These are phyloP conservation scores for Borostomias antarcticus DNA, from an alignment of 2,797 vertebrate species.

Conservation along the genomic window DNA sequence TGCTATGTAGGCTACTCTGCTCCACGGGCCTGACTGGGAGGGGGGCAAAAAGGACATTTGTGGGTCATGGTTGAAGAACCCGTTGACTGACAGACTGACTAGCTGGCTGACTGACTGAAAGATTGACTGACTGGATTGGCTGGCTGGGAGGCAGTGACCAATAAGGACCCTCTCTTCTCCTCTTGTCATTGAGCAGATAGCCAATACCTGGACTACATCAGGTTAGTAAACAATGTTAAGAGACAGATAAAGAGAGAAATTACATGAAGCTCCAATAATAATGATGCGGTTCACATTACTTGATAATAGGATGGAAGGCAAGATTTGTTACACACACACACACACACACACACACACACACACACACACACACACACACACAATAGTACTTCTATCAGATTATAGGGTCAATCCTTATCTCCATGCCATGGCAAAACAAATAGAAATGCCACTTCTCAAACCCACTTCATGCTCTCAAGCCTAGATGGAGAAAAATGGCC, in stretches of 20 bases:
- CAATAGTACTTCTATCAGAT: not conserved
- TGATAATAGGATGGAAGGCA: too few relatives aligned
- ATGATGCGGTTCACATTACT: too few relatives aligned
- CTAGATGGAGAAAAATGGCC: too few relatives aligned
- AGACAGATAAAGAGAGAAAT: not conserved
- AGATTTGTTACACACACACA: too few relatives aligned
- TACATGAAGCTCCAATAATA: too few relatives aligned
- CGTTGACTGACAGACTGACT: conserved; percentile 37
- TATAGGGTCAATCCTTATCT: not conserved
- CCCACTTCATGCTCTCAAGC: too few relatives aligned
- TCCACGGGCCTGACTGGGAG: conserved; percentile 49
- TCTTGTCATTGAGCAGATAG: too few relatives aligned
- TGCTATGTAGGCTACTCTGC: conserved; percentile 68
- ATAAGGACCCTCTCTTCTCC: conserved; percentile 40
- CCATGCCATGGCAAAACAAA: not conserved
- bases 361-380: too few relatives aligned
- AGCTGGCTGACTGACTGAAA: conserved; percentile 36
- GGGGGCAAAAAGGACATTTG: conserved; percentile 69
- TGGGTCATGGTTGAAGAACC: conserved; percentile 64
- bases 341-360: too few relatives aligned
- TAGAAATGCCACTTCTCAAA: conserved; percentile 1
- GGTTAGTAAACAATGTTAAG: too few relatives aligned
- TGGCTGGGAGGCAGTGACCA: conserved; percentile 27
- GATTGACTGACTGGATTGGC: conserved; percentile 9
- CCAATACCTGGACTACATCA: not conserved